Percentiles rank a stretch among this genome's conserved stretches.
Conservation (phyloP, 2,113 vertebrate species). For the Anolis carolinensis region DNA sequence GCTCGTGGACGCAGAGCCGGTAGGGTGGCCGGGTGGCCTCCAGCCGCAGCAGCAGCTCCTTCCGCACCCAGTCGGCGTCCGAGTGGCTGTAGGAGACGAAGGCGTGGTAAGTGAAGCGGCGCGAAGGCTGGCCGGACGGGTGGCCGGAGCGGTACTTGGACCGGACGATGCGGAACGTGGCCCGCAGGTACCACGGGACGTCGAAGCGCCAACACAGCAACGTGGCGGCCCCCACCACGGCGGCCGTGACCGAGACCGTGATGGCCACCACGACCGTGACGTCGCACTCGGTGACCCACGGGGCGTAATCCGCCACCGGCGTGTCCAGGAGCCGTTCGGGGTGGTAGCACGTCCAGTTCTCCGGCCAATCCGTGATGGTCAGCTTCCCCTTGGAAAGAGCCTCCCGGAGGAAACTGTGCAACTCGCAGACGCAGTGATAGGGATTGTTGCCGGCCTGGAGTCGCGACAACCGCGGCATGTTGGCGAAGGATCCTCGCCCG, state of each 20-base stretch:
- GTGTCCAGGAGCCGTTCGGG: conserved; percentile 76
- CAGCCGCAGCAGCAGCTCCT: conserved; percentile 76
- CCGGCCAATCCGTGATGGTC: conserved; percentile 80
- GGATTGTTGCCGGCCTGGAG: conserved; percentile 85
- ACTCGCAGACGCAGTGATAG: conserved; percentile 86
- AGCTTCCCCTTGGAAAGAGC: conserved; percentile 60
- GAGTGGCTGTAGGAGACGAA: conserved; percentile 87
- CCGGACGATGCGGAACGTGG: conserved; percentile 77
- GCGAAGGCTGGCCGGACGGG: rapidly evolving
- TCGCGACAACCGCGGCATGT: conserved; percentile 72
- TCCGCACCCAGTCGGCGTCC: conserved; percentile 84
- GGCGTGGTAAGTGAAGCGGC: conserved; percentile 78
- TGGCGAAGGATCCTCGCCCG: conserved; percentile 73
- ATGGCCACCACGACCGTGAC: conserved; percentile 78
- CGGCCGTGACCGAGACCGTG: conserved; percentile 72
- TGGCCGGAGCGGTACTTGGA: conserved; percentile 76
- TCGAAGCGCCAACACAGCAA: conserved; percentile 81
- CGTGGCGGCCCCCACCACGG: conserved; percentile 49
- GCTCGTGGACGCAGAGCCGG: conserved; percentile 84
- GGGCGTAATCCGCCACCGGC: conserved; percentile 72
- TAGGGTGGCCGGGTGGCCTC: conserved; percentile 79
- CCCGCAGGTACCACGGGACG: conserved; percentile 81
- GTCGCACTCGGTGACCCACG: conserved; percentile 74
- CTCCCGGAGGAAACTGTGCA: conserved; percentile 78
- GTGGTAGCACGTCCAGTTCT: conserved; percentile 82